Evolutionary conservation across 1,140 invertebrate species (phyloP).

Genomic region (Lasioglossum albipes): DNA sequence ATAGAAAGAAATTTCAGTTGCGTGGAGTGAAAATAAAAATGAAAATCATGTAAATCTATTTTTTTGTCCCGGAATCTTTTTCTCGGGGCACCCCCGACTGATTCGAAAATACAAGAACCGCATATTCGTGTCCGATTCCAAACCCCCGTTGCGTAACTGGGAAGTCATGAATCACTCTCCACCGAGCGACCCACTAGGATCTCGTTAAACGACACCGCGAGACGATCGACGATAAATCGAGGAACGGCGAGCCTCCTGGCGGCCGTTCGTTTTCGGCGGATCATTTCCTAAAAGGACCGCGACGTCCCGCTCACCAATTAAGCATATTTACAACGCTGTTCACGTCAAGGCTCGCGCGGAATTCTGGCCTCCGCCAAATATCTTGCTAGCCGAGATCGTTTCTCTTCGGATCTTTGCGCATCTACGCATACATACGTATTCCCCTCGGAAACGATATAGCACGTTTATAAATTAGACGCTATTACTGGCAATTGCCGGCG

Average conservation of each 20-base stretch:
- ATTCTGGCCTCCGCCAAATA: neutral
- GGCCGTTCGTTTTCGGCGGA: neutral
- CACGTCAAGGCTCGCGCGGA: neutral
- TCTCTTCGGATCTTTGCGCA: neutral
- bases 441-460: too few species aligned
- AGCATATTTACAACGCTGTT: slow-evolving; percentile 35
- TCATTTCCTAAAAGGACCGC: neutral
- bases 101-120: neutral
- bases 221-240: slow-evolving; percentile 13
- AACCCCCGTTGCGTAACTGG: neutral
- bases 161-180: slow-evolving; percentile 1
- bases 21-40: too few species aligned
- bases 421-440: too few species aligned
- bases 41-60: too few species aligned
- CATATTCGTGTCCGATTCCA: neutral
- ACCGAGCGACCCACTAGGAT: neutral
- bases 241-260: neutral
- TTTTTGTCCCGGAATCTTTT: too few species aligned
- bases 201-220: slow-evolving; percentile 1
- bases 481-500: too few species aligned
- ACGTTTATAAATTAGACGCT: too few species aligned
- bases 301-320: neutral
- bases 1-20: too few species aligned
- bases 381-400: neutral
- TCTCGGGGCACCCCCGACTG: too few species aligned